Conservation (phyloP, 2,888 invertebrate species). For the Idaea dimidiata region DNA sequence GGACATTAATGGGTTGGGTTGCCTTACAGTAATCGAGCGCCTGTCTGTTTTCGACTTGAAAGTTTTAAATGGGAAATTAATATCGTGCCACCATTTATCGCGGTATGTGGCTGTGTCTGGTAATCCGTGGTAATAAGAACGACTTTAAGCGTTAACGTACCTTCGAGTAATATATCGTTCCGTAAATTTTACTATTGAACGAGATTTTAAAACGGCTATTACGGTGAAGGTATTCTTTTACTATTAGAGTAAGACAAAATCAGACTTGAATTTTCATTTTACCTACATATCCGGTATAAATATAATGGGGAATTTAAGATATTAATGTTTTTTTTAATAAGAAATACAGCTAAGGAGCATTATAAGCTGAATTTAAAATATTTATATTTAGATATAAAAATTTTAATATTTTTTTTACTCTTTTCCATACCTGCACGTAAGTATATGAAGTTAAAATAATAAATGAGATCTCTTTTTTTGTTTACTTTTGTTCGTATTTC, state of each 20-base stretch:
- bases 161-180: constrained; percentile 8
- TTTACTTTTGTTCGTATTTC: no score
- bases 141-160: constrained; percentile 1
- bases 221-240: not conserved
- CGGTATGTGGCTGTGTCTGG: constrained; percentile 10
- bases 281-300: no score
- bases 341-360: no score
- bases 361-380: no score
- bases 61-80: constrained; percentile 39
- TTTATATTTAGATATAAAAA: no score
- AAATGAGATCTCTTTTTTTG: no score
- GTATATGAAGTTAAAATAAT: no score
- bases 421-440: no score
- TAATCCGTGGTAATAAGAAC: constrained; percentile 13
- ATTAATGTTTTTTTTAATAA: no score
- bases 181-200: constrained; percentile 9
- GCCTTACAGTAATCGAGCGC: constrained; percentile 39
- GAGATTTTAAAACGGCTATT: not conserved
- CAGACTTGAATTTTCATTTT: no score
- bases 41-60: constrained; percentile 28
- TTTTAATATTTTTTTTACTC: no score
- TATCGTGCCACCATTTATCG: constrained; percentile 22
- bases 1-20: constrained; percentile 51
- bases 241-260: not conserved
- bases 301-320: no score